Conservation (phyloP, 2,113 vertebrate species). For the Nerophis lumbriciformis region DNA sequence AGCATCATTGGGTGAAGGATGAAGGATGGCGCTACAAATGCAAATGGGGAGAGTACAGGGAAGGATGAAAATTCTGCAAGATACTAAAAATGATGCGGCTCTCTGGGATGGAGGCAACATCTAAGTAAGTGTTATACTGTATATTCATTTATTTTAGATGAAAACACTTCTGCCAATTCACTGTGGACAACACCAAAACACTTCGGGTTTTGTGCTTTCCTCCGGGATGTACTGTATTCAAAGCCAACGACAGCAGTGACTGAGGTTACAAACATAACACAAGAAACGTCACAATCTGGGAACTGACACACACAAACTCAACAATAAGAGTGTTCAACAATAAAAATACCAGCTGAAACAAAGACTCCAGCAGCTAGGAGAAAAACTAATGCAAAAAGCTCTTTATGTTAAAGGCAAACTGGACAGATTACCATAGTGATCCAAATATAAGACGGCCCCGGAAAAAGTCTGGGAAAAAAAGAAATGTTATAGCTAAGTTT, state of each 20-base stretch:
- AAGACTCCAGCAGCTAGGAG: too few relatives aligned
- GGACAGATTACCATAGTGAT: too few relatives aligned
- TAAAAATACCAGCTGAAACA: too few relatives aligned
- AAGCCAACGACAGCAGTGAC: slow-evolving; percentile 5
- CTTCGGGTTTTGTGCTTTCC: slow-evolving; percentile 23
- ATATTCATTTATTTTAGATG: slow-evolving; percentile 58
- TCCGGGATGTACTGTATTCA: slow-evolving; percentile 11
- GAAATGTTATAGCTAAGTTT: too few relatives aligned
- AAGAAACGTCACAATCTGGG: too few relatives aligned
- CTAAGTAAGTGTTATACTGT: slow-evolving; percentile 11
- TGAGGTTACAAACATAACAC: background rate
- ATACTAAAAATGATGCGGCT: slow-evolving; percentile 30
- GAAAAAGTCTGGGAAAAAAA: too few relatives aligned
- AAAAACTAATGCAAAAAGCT: too few relatives aligned
- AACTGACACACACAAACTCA: background rate
- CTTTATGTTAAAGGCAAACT: too few relatives aligned
- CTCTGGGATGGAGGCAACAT: slow-evolving; percentile 9
- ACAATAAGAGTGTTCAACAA: too few relatives aligned
- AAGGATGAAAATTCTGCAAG: slow-evolving; percentile 30
- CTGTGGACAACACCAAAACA: slow-evolving; percentile 25
- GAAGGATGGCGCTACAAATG: slow-evolving; percentile 13
- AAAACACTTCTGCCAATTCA: slow-evolving; percentile 39
- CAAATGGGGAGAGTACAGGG: slow-evolving; percentile 13
- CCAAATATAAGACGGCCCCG: too few relatives aligned
- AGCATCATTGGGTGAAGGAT: background rate